These are phyloP conservation scores for Choristoneura rosaceana DNA, from an alignment of 2,888 invertebrate species.

Conservation along the genomic window DNA sequence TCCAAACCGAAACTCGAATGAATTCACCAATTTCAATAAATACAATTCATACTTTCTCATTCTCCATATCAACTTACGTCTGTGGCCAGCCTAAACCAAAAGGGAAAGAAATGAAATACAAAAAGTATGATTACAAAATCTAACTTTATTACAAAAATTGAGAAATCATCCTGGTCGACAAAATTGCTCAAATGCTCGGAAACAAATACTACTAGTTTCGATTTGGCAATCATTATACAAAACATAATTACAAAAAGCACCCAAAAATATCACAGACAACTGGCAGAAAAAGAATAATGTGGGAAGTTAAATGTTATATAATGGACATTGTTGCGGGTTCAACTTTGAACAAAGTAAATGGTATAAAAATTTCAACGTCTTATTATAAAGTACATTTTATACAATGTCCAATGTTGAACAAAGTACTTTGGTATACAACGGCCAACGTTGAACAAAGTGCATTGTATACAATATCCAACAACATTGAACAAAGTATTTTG, in stretches of 20 bases:
- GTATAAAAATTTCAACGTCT: not conserved
- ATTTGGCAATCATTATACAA: constrained; percentile 21
- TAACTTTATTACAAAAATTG: constrained; percentile 56
- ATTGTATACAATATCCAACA: no score
- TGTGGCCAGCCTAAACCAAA: no score
- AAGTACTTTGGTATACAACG: not conserved
- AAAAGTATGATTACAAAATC: constrained; percentile 54
- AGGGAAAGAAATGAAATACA: constrained; percentile 42
- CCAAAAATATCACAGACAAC: not conserved
- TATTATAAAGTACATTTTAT: not conserved
- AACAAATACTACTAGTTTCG: constrained; percentile 12
- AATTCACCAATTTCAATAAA: no score
- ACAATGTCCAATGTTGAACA: not conserved
- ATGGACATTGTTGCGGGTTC: no score
- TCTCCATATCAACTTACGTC: no score
- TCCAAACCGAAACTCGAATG: no score
- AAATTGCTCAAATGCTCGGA: constrained; percentile 16
- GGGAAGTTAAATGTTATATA: no score
- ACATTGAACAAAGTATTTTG: no score
- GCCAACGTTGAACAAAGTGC: no score
- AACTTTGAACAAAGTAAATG: no score
- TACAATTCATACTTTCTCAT: no score
- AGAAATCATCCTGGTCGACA: constrained; percentile 29
- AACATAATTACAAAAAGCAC: not conserved
- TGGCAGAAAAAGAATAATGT: no score